Evolutionary conservation across 2,888 invertebrate genomes (phyloP).

Genomic region (Microchrysa polita): DNA sequence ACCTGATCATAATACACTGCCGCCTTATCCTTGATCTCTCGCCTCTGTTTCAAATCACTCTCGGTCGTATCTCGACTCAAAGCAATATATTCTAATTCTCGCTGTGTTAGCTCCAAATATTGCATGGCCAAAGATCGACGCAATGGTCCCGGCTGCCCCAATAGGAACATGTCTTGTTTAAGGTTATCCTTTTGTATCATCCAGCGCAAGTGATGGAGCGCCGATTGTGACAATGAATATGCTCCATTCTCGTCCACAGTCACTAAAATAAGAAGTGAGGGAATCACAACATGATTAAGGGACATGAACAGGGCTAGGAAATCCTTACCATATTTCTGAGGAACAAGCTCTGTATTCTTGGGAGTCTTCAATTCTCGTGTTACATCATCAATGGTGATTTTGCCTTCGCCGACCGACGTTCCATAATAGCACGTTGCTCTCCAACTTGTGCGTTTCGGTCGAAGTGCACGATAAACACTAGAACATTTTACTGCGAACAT

Average conservation of each 20-base stretch:
- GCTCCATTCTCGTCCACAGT: slow-evolving; percentile 67
- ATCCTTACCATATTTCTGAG: slow-evolving; percentile 65
- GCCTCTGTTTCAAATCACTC: slow-evolving; percentile 93
- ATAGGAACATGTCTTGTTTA: slow-evolving; percentile 94
- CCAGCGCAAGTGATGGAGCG: slow-evolving; percentile 87
- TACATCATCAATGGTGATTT: slow-evolving; percentile 79
- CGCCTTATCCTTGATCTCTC: slow-evolving; percentile 88
- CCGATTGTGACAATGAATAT: slow-evolving; percentile 74
- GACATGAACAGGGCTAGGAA: neutral
- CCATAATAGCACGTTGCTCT: neutral
- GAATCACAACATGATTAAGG: neutral
- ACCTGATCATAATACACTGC: slow-evolving; percentile 95
- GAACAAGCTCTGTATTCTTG: slow-evolving; percentile 83
- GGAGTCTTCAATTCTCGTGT: slow-evolving; percentile 72
- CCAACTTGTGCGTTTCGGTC: neutral
- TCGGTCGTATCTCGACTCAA: slow-evolving; percentile 96
- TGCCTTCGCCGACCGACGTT: slow-evolving; percentile 59
- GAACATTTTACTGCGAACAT: neutral
- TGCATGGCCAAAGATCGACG: slow-evolving; percentile 86
- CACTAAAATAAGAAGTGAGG: slow-evolving; percentile 64
- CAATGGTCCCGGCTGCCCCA: slow-evolving; percentile 87
- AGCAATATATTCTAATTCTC: slow-evolving; percentile 93
- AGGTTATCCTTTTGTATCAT: slow-evolving; percentile 94
- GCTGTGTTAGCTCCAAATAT: slow-evolving; percentile 86
- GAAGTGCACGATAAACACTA: neutral